Base-by-base conservation (phyloP, 2,888 invertebrate genomes). In the Pomacea canaliculata region DNA sequence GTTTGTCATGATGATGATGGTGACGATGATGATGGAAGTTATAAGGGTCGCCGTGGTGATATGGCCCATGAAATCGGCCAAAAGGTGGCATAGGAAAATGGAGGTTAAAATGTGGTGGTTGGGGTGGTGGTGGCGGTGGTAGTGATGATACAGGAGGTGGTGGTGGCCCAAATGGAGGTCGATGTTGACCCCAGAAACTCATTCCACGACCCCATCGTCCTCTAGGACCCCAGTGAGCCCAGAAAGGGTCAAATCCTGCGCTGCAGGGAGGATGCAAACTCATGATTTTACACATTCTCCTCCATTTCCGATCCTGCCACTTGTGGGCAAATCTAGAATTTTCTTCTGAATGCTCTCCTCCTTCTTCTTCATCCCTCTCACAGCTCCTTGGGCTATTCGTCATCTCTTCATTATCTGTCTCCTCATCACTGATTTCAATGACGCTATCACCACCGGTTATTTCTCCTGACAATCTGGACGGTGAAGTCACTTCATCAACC, bases 81-180 rank as follows among this genome's bases (percentile, higher is more conserved):
- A 46, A 59, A 59, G 69, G 70, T 49, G 69, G 74, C n/a, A 62
- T 68, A 63, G 74, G 62, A 48, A 62, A 71, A 5, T 13, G 46
- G 72, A 9, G 66, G 59, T 37, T n/a, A 37, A 48, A n/a, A 23
- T 27, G 69, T 69, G 63, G 70, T 46, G 71, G 71, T 27, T 63
- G 63, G 1, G 63, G 71, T 4, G 46, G 12, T 46, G 62, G 62
- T 9, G 62, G 19, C 27, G 62, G 37, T 19, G 10, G 48, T 56
- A 60, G 27, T 8, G 19, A 56, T 1, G 23, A 46, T 16, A 19
- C 16, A 19, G 46, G 1, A 48, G 62, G 62, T 8, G 62, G 19
- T 60, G 62, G 60, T 19, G 10, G 48, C 27, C 37, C 12, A 19
- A 46, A 46, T 18, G 67, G 46, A 1, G 67, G 67, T 37, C 9